Conservation (phyloP, 2,888 invertebrate species). For the Sympetrum striolatum region DNA sequence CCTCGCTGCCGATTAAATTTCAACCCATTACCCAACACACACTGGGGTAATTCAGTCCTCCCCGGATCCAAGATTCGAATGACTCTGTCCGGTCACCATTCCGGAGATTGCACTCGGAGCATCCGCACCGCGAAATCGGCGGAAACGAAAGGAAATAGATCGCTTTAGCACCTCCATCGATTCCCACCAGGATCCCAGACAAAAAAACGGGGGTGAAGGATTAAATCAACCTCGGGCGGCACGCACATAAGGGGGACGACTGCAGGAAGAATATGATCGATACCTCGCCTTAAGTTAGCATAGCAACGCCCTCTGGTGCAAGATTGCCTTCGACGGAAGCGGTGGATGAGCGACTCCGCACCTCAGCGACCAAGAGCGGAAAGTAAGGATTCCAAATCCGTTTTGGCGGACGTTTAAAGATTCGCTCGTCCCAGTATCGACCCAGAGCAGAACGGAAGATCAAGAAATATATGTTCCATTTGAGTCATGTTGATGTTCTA, state of each 20-base stretch:
- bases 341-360: not conserved
- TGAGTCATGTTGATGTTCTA: no score
- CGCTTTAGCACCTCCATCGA: not conserved
- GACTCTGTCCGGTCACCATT: no score
- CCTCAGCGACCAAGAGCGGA: not conserved
- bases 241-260: not conserved
- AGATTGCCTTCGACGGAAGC: slow-evolving; percentile 10
- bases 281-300: slow-evolving; percentile 39
- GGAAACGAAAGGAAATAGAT: not conserved
- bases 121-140: not conserved
- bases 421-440: no score
- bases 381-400: not conserved
- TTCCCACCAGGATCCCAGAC: slow-evolving; percentile 6
- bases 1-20: no score
- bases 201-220: not conserved
- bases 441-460: no score
- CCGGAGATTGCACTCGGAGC: no score
- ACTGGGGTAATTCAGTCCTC: no score
- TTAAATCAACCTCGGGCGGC: not conserved
- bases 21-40: no score
- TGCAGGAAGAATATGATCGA: not conserved
- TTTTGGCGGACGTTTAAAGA: no score
- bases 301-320: slow-evolving; percentile 41
- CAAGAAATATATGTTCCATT: no score
- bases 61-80: no score